phyloP scores from a whole-genome alignment of 2,797 vertebrate species.

The Lacerta viridis region DNA sequence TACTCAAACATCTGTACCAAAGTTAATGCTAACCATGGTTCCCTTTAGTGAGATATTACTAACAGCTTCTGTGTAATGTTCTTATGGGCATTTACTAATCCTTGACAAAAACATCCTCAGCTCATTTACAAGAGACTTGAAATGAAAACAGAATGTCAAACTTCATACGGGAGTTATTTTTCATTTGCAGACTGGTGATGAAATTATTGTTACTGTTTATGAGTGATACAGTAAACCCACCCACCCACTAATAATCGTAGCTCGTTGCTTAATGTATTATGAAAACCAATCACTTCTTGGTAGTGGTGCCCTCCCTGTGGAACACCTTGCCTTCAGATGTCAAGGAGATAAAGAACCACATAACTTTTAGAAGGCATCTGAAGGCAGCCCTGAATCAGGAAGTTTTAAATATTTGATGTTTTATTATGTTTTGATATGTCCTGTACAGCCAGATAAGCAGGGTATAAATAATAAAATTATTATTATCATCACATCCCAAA shows the following conservation, averaged over 20 bases:
- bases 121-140: background rate
- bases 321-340: too few relatives aligned
- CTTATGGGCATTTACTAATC: background rate
- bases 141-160: background rate
- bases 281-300: background rate
- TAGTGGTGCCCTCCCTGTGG: too few relatives aligned
- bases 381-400: too few relatives aligned
- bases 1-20: background rate
- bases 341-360: too few relatives aligned
- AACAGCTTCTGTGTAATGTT: background rate
- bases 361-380: too few relatives aligned
- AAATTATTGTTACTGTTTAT: slow-evolving; percentile 1
- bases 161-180: background rate
- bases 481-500: background rate
- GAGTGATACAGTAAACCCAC: slow-evolving; percentile 20
- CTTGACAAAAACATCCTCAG: background rate
- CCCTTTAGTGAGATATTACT: background rate
- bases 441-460: too few relatives aligned
- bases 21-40: background rate
- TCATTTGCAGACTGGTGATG: background rate
- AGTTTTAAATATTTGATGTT: too few relatives aligned
- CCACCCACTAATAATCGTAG: background rate
- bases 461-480: too few relatives aligned
- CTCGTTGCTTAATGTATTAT: background rate
- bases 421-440: too few relatives aligned